Conservation (phyloP, 1,140 invertebrate genomes). For the Euwallacea similis region DNA sequence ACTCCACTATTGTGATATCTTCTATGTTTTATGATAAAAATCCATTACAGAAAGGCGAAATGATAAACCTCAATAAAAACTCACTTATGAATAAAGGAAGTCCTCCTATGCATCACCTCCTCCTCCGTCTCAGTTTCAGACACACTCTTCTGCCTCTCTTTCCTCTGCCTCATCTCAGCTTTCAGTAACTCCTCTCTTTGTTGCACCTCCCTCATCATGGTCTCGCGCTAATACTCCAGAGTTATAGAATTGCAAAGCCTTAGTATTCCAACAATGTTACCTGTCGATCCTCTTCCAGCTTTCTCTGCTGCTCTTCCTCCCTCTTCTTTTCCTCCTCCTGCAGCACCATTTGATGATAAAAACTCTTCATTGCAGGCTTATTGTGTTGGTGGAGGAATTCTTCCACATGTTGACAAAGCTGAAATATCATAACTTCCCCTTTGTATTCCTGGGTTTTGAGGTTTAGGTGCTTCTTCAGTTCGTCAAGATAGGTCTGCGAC, state of each 20-base stretch:
- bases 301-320: constrained; percentile 62
- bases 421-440: constrained; percentile 79
- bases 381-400: constrained; percentile 73
- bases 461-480: constrained; percentile 62
- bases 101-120: constrained; percentile 26
- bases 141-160: constrained; percentile 35
- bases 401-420: constrained; percentile 69
- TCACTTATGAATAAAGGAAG: constrained; percentile 16
- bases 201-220: constrained; percentile 70
- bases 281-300: constrained; percentile 50
- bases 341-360: constrained; percentile 82
- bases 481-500: constrained; percentile 62
- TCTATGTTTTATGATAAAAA: no score
- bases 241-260: constrained; percentile 6
- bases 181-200: constrained; percentile 67
- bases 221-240: constrained; percentile 56
- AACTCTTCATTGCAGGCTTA: constrained; percentile 71
- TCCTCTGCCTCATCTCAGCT: constrained; percentile 57
- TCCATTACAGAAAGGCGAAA: no score
- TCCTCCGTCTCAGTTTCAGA: constrained; percentile 45
- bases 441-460: constrained; percentile 59
- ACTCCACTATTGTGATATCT: constrained; percentile 35
- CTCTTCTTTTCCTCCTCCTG: constrained; percentile 63
- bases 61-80: constrained; percentile 5
- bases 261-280: constrained; percentile 22